A percentile compares a stretch with the other conserved stretches of the same genome.
Evolutionary conservation across 2,113 vertebrate species (phyloP).

Genomic region (Shinisaurus crocodilurus): DNA sequence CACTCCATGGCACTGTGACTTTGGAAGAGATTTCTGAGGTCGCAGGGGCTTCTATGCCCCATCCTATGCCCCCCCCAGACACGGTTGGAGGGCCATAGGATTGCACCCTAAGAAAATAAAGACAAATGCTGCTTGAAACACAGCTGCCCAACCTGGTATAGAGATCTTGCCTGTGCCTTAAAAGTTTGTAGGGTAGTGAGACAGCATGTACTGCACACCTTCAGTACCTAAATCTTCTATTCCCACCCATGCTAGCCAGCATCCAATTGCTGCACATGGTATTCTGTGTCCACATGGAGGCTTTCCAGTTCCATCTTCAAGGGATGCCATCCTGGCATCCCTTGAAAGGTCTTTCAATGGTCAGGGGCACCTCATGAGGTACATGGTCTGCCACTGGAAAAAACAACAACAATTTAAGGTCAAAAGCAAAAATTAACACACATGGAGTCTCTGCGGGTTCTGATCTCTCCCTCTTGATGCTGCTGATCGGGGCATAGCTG

Average conservation of each 20-base stretch:
- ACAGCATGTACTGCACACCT: not conserved
- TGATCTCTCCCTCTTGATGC: not conserved
- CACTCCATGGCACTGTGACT: no score
- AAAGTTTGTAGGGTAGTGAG: not conserved
- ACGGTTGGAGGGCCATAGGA: no score
- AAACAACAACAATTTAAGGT: not conserved
- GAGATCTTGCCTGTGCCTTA: not conserved
- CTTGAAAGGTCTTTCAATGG: not conserved
- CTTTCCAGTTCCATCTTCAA: not conserved
- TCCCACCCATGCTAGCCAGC: not conserved
- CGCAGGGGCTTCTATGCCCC: no score
- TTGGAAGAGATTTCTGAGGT: no score
- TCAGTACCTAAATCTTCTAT: not conserved
- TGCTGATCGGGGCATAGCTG: no score
- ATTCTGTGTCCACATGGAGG: not conserved
- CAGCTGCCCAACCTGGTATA: not conserved
- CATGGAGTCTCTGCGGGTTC: no score
- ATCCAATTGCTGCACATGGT: not conserved
- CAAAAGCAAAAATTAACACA: not conserved
- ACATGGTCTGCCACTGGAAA: not conserved
- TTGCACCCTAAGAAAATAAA: not conserved
- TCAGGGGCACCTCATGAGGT: not conserved
- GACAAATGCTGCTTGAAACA: not conserved
- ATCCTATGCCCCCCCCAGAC: no score
- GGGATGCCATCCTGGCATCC: not conserved